phyloP scores from a whole-genome alignment of 1,140 invertebrate genomes.

The Saxidomus purpurata region DNA sequence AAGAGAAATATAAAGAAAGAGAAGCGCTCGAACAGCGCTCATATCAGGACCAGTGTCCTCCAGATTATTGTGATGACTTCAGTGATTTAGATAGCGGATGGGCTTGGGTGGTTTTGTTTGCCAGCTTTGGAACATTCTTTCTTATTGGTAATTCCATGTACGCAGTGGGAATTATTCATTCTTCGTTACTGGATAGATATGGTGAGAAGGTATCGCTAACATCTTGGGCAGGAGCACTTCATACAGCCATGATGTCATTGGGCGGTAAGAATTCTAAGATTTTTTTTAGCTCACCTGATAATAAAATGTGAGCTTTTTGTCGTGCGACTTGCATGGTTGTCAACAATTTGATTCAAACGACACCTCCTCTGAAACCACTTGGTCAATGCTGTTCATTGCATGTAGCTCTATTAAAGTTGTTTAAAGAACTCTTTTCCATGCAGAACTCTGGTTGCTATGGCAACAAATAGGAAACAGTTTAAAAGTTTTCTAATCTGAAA shows the following conservation, averaged over 20 bases:
- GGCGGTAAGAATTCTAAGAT: neutral
- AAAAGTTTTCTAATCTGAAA: too few relatives aligned
- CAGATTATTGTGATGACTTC: neutral
- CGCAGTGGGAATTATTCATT: slow-evolving; percentile 36
- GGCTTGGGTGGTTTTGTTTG: slow-evolving; percentile 31
- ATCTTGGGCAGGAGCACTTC: slow-evolving; percentile 45
- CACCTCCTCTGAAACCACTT: too few relatives aligned
- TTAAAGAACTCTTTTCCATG: too few relatives aligned
- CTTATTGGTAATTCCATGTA: slow-evolving; percentile 14
- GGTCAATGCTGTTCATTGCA: too few relatives aligned
- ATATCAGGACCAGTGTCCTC: neutral
- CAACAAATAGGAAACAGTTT: too few relatives aligned
- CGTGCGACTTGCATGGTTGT: too few relatives aligned
- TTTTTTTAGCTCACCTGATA: too few relatives aligned
- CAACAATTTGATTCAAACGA: too few relatives aligned
- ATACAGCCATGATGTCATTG: slow-evolving; percentile 21
- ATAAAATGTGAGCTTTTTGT: too few relatives aligned
- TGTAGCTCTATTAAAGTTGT: too few relatives aligned
- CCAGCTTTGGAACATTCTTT: slow-evolving; percentile 29
- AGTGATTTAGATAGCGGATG: slow-evolving; percentile 29
- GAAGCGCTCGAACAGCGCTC: neutral
- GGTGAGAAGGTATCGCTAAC: slow-evolving; percentile 1
- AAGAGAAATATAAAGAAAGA: neutral
- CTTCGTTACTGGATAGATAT: slow-evolving; percentile 20
- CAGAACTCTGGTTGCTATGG: too few relatives aligned